Percentiles rank a stretch among this genome's conserved stretches.
Evolutionary conservation across 2,797 vertebrate genomes (phyloP).

Genomic region (Prionace glauca): DNA sequence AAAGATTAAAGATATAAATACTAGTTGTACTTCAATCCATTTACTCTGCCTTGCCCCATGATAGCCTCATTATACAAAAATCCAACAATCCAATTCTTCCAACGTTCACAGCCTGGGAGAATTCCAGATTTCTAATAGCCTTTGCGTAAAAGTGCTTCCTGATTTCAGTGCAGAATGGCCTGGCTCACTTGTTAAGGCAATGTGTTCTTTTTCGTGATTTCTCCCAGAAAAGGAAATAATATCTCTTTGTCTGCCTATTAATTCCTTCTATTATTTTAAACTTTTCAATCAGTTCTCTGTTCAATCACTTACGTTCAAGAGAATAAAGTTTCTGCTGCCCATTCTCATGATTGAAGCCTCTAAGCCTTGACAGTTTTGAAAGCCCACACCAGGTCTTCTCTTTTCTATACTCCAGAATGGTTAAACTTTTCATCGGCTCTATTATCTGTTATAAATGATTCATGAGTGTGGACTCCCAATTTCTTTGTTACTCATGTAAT

Average conservation of each 20-base stretch:
- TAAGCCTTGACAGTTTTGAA: background rate
- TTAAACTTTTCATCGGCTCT: background rate
- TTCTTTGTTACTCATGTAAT: background rate
- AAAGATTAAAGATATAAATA: background rate
- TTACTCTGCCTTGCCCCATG: background rate
- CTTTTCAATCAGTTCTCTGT: background rate
- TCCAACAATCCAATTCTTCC: background rate
- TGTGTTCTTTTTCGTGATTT: background rate
- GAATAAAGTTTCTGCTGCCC: background rate
- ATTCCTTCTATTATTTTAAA: background rate
- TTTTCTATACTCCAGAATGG: background rate
- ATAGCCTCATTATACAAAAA: background rate
- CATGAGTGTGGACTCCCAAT: background rate
- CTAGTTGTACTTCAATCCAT: background rate
- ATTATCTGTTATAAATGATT: background rate
- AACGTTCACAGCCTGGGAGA: background rate
- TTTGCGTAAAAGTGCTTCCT: background rate
- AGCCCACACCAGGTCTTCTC: background rate
- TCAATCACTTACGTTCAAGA: background rate
- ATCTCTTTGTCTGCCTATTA: background rate
- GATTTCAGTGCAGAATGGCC: background rate
- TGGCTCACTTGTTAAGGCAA: background rate
- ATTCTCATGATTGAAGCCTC: background rate
- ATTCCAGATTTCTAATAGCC: background rate
- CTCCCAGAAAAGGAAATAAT: background rate